Evolutionary conservation across 2,797 vertebrate genomes (phyloP).

Genomic region (Sphenodon punctatus): DNA sequence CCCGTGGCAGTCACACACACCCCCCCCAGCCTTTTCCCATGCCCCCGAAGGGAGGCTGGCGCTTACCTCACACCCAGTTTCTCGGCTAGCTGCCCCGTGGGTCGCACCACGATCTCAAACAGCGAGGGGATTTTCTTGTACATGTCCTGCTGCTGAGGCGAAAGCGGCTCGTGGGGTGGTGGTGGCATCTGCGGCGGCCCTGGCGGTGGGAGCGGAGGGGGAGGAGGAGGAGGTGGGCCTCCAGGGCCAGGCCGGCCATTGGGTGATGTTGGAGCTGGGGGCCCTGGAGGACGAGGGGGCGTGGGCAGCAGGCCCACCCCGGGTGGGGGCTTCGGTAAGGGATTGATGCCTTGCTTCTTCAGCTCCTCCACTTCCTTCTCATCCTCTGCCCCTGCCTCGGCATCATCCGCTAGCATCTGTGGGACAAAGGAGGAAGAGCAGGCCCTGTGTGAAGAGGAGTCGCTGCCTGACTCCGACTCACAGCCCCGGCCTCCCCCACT

Average conservation of each 20-base stretch:
- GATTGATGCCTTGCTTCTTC: slow-evolving; percentile 97
- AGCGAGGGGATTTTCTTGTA: slow-evolving; percentile 90
- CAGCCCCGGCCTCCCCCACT: too few relatives aligned
- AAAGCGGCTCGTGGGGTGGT: slow-evolving; percentile 68
- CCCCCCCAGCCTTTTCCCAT: not conserved
- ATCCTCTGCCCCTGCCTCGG: slow-evolving; percentile 93
- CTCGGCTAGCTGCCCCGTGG: slow-evolving; percentile 92
- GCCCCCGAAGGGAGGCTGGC: accelerated
- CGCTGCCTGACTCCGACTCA: too few relatives aligned
- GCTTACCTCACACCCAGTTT: slow-evolving; percentile 92
- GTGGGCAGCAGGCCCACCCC: slow-evolving; percentile 93
- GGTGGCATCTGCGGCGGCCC: slow-evolving; percentile 79
- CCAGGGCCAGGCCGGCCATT: slow-evolving; percentile 65
- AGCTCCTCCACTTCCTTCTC: slow-evolving; percentile 97
- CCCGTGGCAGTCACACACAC: not conserved
- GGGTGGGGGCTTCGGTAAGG: slow-evolving; percentile 92
- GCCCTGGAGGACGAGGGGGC: slow-evolving; percentile 82
- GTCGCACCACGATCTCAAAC: slow-evolving; percentile 95
- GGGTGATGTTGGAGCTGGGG: slow-evolving; percentile 55
- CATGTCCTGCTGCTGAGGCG: slow-evolving; percentile 70
- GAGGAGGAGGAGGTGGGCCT: slow-evolving; percentile 49
- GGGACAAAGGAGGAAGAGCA: not conserved
- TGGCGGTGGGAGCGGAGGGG: not conserved
- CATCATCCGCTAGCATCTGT: slow-evolving; percentile 93
- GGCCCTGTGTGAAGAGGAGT: too few relatives aligned